A percentile compares a stretch with the other conserved stretches of the same genome.
Evolutionary conservation across 2,113 vertebrate species (phyloP).

Genomic region (Austrofundulus limnaeus): DNA sequence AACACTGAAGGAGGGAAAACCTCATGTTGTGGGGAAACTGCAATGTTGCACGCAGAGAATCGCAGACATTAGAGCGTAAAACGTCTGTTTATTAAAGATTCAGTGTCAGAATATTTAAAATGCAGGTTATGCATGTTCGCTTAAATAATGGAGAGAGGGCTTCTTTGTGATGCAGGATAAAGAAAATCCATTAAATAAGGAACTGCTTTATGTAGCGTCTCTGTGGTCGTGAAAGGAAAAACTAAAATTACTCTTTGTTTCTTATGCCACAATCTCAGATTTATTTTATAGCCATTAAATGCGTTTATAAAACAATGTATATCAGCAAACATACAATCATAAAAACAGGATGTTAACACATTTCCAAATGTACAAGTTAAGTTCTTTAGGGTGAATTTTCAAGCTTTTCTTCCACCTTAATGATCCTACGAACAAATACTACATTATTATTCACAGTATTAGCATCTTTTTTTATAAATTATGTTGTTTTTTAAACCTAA

Average conservation of each 20-base stretch:
- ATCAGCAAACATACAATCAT: too few species aligned
- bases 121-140: slow-evolving; percentile 27
- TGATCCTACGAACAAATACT: too few species aligned
- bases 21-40: not conserved
- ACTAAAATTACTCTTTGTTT: not conserved
- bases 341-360: too few species aligned
- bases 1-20: slow-evolving; percentile 22
- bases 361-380: too few species aligned
- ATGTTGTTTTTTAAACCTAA: too few species aligned
- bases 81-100: slow-evolving; percentile 40
- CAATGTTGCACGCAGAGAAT: slow-evolving; percentile 11
- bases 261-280: not conserved
- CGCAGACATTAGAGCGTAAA: slow-evolving; percentile 4
- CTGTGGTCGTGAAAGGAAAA: slow-evolving; percentile 8
- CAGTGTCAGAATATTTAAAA: slow-evolving; percentile 32
- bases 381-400: too few species aligned
- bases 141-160: slow-evolving; percentile 27
- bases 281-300: not conserved
- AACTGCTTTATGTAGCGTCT: slow-evolving; percentile 6
- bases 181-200: not conserved
- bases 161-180: slow-evolving; percentile 6
- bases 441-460: too few species aligned
- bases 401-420: too few species aligned
- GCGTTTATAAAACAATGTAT: not conserved
- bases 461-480: too few species aligned